These are phyloP conservation scores for Scolopax rusticola DNA, from an alignment of 2,797 vertebrate genomes.

Conservation along the genomic window DNA sequence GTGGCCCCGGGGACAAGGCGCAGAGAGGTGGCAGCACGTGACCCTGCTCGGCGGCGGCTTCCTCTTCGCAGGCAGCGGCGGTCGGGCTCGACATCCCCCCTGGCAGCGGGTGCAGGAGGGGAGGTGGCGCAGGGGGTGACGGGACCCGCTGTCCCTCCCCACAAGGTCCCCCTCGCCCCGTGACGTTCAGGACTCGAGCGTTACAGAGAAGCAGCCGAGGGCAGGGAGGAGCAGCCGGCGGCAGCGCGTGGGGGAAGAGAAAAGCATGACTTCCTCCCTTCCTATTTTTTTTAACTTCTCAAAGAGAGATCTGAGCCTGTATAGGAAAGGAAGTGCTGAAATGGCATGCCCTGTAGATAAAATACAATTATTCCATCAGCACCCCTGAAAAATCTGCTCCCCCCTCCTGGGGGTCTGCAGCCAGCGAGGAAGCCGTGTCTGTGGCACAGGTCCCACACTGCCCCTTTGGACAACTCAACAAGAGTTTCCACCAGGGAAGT, in stretches of 20 bases:
- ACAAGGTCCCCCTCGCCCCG: not conserved
- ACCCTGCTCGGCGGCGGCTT: rapidly evolving
- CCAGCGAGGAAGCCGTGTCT: not conserved
- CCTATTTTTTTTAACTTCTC: not conserved
- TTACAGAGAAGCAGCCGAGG: not conserved
- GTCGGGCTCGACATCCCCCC: not conserved
- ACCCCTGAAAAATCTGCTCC: not conserved
- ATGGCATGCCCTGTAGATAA: rapidly evolving
- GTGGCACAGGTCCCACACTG: rapidly evolving
- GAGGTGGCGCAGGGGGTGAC: not conserved
- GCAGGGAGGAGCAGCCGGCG: not conserved
- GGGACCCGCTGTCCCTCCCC: not conserved
- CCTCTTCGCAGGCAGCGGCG: rapidly evolving
- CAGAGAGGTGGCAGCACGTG: not conserved
- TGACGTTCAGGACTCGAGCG: rapidly evolving
- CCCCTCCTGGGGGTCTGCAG: rapidly evolving
- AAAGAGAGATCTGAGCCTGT: rapidly evolving
- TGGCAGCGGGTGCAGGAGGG: rapidly evolving
- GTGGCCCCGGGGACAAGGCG: rapidly evolving
- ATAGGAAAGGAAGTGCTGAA: not conserved
- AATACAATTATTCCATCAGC: not conserved
- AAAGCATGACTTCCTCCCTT: not conserved
- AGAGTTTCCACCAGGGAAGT: not conserved
- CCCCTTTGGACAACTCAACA: not conserved
- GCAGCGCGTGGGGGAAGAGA: rapidly evolving